Conservation (phyloP, 2,797 vertebrate genomes). For the Sebastes trivittatus region DNA sequence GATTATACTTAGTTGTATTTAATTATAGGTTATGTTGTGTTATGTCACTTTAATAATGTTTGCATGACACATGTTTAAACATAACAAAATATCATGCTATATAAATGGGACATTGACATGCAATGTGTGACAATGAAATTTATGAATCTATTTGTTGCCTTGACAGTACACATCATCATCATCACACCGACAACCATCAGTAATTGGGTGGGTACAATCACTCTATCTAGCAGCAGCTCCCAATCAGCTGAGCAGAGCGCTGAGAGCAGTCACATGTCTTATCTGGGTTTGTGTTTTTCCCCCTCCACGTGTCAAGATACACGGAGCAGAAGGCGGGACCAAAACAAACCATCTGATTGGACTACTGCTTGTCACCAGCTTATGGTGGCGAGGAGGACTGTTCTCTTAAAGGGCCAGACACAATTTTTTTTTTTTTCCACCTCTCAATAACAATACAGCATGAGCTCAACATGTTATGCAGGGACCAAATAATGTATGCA, state of each 20-base stretch:
- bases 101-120: neutral
- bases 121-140: constrained; percentile 9
- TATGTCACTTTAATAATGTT: neutral
- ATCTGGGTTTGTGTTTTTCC: constrained; percentile 67
- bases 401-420: constrained; percentile 72
- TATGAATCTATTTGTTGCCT: constrained; percentile 42
- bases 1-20: neutral
- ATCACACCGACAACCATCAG: constrained; percentile 26
- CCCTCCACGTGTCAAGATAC: constrained; percentile 82
- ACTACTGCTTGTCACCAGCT: constrained; percentile 66
- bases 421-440: neutral
- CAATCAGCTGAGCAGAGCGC: constrained; percentile 77
- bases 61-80: neutral
- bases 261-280: constrained; percentile 72
- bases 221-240: constrained; percentile 65
- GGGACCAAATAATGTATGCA: neutral
- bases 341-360: constrained; percentile 83
- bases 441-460: constrained; percentile 40
- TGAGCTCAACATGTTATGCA: constrained; percentile 17
- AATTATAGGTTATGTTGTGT: neutral
- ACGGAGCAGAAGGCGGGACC: constrained; percentile 75
- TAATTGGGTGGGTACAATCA: constrained; percentile 53
- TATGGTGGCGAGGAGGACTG: constrained; percentile 22
- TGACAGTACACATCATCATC: constrained; percentile 52
- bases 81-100: neutral